phyloP scores from a whole-genome alignment of 2,113 vertebrate species.

The Gracilinanus agilis region DNA sequence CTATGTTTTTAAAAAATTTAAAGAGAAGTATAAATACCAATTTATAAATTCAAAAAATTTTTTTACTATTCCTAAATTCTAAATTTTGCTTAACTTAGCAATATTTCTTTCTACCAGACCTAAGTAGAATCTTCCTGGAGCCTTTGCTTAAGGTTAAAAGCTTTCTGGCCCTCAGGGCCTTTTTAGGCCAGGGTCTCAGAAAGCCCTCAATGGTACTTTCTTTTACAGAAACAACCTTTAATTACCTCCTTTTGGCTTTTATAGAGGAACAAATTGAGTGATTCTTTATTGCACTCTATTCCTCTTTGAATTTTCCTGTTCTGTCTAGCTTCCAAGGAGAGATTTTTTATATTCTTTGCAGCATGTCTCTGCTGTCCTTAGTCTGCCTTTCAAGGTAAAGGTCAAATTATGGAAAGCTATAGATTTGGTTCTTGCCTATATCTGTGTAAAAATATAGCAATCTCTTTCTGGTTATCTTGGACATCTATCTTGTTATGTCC shows the following conservation, averaged over 20 bases:
- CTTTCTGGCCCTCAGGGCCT: not conserved
- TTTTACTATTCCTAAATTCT: not conserved
- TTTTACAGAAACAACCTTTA: not conserved
- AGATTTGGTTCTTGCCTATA: not conserved
- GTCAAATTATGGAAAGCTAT: not conserved
- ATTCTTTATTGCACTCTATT: not conserved
- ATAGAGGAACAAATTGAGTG: not conserved
- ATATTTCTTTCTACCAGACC: constrained; percentile 11
- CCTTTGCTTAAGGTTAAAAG: not conserved
- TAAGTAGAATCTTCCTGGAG: no score
- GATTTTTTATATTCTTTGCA: not conserved
- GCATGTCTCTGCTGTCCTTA: not conserved
- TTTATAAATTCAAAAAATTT: not conserved
- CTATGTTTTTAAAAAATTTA: not conserved
- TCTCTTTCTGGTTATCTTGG: not conserved
- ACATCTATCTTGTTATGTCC: not conserved
- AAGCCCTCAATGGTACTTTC: not conserved
- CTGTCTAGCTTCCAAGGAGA: rapidly evolving
- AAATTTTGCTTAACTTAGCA: not conserved
- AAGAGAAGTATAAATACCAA: not conserved
- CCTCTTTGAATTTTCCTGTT: not conserved
- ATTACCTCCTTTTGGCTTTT: not conserved
- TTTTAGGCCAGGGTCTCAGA: not conserved
- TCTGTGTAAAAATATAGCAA: not conserved
- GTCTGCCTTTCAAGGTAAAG: not conserved